These are phyloP conservation scores for Nasonovia ribisnigri DNA, from an alignment of 2,888 invertebrate species.

Conservation along the genomic window DNA sequence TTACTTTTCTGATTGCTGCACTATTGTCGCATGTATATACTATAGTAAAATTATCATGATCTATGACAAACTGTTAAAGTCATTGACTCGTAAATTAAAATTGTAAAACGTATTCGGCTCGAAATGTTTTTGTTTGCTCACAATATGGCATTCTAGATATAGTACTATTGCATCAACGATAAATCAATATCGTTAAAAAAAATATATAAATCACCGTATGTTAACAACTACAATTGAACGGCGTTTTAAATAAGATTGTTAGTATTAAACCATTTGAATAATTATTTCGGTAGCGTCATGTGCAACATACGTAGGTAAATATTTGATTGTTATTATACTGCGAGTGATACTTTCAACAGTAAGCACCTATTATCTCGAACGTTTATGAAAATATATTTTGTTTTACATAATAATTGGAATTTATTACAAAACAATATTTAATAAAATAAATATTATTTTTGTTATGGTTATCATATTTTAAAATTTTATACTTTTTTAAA, in stretches of 20 bases:
- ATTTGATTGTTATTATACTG: neutral
- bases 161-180: too few relatives aligned
- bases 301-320: neutral
- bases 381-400: neutral
- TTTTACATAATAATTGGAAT: neutral
- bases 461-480: neutral
- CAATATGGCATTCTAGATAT: neutral
- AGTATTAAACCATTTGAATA: neutral
- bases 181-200: neutral
- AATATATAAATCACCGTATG: neutral
- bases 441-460: neutral
- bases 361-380: neutral
- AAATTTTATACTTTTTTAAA: neutral
- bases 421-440: neutral
- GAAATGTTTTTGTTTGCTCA: neutral
- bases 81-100: conserved; percentile 19
- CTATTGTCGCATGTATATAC: neutral
- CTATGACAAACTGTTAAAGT: neutral
- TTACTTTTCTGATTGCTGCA: neutral
- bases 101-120: neutral
- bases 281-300: neutral
- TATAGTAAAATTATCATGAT: neutral
- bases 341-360: neutral
- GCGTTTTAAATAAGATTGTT: neutral
- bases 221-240: neutral